Conservation (phyloP, 2,113 vertebrate genomes). For the Anthoscopus minutus region DNA sequence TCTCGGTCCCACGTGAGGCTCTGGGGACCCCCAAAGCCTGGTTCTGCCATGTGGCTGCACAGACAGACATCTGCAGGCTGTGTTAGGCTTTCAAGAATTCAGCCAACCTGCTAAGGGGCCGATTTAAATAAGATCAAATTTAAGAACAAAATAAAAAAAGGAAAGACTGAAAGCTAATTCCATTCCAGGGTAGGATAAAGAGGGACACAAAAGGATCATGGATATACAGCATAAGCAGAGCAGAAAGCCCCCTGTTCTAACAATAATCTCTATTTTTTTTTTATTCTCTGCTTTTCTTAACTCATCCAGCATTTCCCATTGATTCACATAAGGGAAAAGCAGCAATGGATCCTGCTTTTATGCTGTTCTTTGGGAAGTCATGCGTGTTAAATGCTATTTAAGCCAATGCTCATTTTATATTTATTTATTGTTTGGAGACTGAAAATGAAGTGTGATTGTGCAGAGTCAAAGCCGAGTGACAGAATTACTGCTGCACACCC, state of each 20-base stretch:
- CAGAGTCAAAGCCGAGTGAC: background rate
- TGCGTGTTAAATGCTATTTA: background rate
- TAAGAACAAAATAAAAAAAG: conserved; percentile 22
- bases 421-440: conserved; percentile 41
- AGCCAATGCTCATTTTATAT: background rate
- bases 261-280: background rate
- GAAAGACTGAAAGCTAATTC: conserved; percentile 52
- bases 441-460: conserved; percentile 4
- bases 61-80: conserved; percentile 77
- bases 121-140: conserved; percentile 75
- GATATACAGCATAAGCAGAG: background rate
- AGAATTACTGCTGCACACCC: background rate
- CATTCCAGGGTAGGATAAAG: conserved; percentile 49
- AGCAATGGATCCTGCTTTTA: background rate
- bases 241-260: background rate
- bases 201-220: conserved; percentile 34
- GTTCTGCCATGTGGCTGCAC: conserved; percentile 77
- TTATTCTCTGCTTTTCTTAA: background rate
- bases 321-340: background rate
- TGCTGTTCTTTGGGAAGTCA: background rate
- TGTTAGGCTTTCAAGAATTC: conserved; percentile 57
- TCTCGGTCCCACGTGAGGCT: conserved; percentile 66
- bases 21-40: conserved; percentile 70
- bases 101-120: conserved; percentile 75
- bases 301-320: background rate